Base-by-base conservation (phyloP, 1,140 invertebrate genomes). In the Drosophila gunungcola region DNA sequence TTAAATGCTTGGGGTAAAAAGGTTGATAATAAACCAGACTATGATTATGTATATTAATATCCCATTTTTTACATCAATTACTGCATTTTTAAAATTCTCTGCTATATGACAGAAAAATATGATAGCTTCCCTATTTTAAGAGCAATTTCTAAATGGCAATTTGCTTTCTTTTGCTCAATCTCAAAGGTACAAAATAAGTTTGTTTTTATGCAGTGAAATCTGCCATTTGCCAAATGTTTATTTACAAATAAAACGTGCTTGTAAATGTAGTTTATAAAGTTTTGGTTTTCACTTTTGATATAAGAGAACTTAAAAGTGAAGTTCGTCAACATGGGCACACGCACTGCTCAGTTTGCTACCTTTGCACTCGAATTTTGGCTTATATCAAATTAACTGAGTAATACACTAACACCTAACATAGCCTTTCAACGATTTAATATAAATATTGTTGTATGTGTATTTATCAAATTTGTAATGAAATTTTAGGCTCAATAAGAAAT, bases 191-290 rank as follows among this genome's bases (percentile, higher is more conserved):
- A 3, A 10, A 36, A 4, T 11, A 13, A 9, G 12, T 4, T 27
- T 5, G 2, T 27, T 2, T 36, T 36, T 21, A n/a, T 3, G 2
- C 21, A 39, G 36, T 12, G 55, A 61, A 63, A 63, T 63, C 38
- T 13, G n/a, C 25, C 0, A 57, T 42, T 29, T 58, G 27, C 11
- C 49, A 60, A 60, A 63, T 63, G 60, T 61, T 63, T 60, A 60
- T 42, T 60, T 34, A 32, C 60, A n/a, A 58, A 62, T 42, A 62
- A 62, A 62, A 27, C 29, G 27, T 62, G 38, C 27, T n/a, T 39
- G 53, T 51, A 65, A 68, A 57, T 27, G 52, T 41, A 12, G 21
- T 21, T 32, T 12, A 42, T 42, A 57, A 58, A 51, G 39, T 42
- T 41, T 62, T 34, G 29, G 29, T 32, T 51, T 51, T 51, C 48